Base-by-base conservation (phyloP, 2,797 vertebrate genomes). In the Sebastes flavidus region DNA sequence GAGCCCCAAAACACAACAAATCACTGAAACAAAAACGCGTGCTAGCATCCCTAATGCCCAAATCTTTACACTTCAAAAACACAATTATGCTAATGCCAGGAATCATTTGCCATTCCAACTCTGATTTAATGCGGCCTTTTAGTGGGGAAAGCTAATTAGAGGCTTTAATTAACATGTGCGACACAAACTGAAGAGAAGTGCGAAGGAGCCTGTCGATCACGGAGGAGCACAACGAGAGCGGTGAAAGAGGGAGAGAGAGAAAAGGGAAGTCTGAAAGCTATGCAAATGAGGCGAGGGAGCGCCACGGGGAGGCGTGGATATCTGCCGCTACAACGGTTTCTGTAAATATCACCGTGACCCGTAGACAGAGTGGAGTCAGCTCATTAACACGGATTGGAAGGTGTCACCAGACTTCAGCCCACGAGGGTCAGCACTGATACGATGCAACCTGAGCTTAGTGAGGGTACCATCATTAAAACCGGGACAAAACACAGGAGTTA, bases 131-230 rank as follows among this genome's bases (percentile, higher is more conserved):
- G 94, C 87, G 68, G 93, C 94, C 94, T 95, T 95, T 95, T 94
- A 95, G 93, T 89, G 92, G 87, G 89, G 91, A 88, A 94, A 95
- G 91, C 93, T 95, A 95, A 95, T 95, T 95, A 95, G 93, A 91
- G 85, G 88, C 94, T 94, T 95, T 95, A 95, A 95, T 95, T 95
- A 95, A 95, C 95, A 95, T 95, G 94, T 94, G 94, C 91, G 88
- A 93, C 93, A 92, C 89, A 94, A 94, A 93, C 89, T 84, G 88
- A 84, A 81, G 91, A 93, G 92, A 90, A 92, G 91, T 84, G 90
- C 82, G 88, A 91, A 92, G 91, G 91, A 94, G 92, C 89, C 91
- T 93, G 94, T 94, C 91, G 90, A 94, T 94, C 90, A 93, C 1
- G 79, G 81, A 78, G 86, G 56, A 89, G 91, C 89, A 77, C 77